These are phyloP conservation scores for Cyprinus carpio DNA, from an alignment of 2,113 vertebrate genomes.

Conservation along the genomic window DNA sequence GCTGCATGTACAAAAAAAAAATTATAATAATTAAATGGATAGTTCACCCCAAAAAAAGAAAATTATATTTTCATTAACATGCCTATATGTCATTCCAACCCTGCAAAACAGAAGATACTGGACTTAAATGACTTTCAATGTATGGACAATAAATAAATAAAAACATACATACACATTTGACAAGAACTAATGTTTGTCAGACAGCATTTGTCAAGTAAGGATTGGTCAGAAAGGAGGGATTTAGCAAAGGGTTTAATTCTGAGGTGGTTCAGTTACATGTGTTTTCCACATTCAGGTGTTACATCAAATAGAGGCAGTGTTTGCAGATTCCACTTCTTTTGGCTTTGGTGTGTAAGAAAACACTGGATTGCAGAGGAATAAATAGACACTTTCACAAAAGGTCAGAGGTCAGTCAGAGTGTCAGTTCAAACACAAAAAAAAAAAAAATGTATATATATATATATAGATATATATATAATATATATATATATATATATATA, in stretches of 20 bases:
- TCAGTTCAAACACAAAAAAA: neutral
- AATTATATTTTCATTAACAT: neutral
- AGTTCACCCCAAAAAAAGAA: neutral
- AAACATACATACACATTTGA: neutral
- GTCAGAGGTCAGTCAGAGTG: slow-evolving; percentile 25
- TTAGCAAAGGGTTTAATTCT: neutral
- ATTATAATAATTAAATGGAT: neutral
- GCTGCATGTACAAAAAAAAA: neutral
- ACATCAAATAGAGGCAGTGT: slow-evolving; percentile 33
- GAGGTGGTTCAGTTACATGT: neutral
- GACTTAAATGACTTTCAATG: neutral
- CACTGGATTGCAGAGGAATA: slow-evolving; percentile 8
- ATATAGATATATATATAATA: too few species aligned
- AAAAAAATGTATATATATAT: too few species aligned
- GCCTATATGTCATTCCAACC: neutral
- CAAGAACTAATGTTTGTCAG: neutral
- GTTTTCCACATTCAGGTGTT: slow-evolving; percentile 40
- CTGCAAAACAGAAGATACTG: neutral
- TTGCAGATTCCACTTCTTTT: slow-evolving; percentile 31
- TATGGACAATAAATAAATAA: neutral
- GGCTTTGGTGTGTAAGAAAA: slow-evolving; percentile 29
- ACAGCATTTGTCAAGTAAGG: neutral
- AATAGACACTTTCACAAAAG: slow-evolving; percentile 3
- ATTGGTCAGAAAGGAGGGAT: neutral
- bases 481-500: too few species aligned